Evolutionary conservation across 1,140 invertebrate species (phyloP), one percentile per base, ranked within the genome.

Genomic region (Drosophila erecta): DNA sequence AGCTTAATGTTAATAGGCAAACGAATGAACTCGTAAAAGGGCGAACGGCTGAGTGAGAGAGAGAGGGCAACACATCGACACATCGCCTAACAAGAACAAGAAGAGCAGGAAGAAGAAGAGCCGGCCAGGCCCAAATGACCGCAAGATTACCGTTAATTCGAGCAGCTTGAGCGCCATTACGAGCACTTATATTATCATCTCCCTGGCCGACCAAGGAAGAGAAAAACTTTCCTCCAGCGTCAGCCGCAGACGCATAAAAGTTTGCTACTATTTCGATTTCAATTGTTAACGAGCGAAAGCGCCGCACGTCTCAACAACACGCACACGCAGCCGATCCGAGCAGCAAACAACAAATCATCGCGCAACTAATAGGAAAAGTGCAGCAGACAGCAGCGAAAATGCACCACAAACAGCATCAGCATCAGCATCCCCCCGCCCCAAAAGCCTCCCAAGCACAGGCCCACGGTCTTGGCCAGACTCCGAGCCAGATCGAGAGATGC

Each of bases 281-380:
- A 90, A 90, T 90, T 90, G 83, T 89, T 91, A 90, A 91, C 84
- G 85, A 86, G 90, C 90, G 90, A 91, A 91, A 91, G 90, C 90
- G 90, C 83, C 75, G 90, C 76, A 78, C 81, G 86, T 75, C 77
- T 86, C 81, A 10, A 10, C 30, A 79, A 72, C 74, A 86, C 85
- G 79, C 76, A 77, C 58, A 4, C 24, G 12, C 35, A 37, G 3
- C 10, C 35, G 4, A 12, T 12, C 11, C 11, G 4, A 38, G 3
- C 11, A 71, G 49, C 62, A 54, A 65, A 27, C 46, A 71, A 40
- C 27, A 27, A 33, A 50, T 47, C 12, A 30, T 27, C 11, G 33
- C 55, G 27, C 38, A 15, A 15, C 27, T 49, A 56, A 46, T 33
- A 50, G 72, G 73, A 83, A 83, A 50, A 83, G 80, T 85, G 79